Conservation (phyloP, 1,140 invertebrate species). For the Drosophila nigrodunni region DNA sequence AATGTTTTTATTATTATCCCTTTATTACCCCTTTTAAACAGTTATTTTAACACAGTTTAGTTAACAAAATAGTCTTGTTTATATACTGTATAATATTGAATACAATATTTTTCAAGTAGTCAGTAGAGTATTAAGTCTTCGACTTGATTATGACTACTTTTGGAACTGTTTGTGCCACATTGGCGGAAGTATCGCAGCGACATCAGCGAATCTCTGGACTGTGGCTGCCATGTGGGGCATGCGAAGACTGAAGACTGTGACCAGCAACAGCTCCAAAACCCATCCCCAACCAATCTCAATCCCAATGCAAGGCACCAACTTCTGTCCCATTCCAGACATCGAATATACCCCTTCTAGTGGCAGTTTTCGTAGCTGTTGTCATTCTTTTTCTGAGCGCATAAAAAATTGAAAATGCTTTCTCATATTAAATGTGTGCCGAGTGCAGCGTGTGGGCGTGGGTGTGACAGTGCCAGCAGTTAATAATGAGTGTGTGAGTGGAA, state of each 20-base stretch:
- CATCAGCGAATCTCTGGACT: slow-evolving; percentile 64
- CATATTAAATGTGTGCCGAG: slow-evolving; percentile 81
- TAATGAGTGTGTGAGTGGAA: slow-evolving; percentile 54
- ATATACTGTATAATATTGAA: too few species aligned
- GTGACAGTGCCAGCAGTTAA: slow-evolving; percentile 55
- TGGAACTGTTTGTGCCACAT: slow-evolving; percentile 64
- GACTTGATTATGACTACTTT: neutral
- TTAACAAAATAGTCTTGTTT: too few species aligned
- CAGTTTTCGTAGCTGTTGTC: slow-evolving; percentile 23
- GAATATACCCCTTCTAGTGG: slow-evolving; percentile 14
- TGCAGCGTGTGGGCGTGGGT: slow-evolving; percentile 29
- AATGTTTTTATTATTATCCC: too few species aligned
- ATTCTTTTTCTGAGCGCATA: slow-evolving; percentile 63
- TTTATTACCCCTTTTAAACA: too few species aligned
- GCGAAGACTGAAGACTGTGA: slow-evolving; percentile 41
- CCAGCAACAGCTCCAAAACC: slow-evolving; percentile 14
- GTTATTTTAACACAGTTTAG: too few species aligned
- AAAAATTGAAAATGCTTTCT: slow-evolving; percentile 81
- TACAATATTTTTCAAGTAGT: slow-evolving; percentile 3
- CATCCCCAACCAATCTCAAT: neutral
- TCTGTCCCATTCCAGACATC: slow-evolving; percentile 2
- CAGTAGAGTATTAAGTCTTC: slow-evolving; percentile 26
- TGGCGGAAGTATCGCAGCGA: slow-evolving; percentile 79
- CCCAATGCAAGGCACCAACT: neutral
- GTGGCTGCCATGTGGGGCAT: slow-evolving; percentile 40